phyloP scores from a whole-genome alignment of 2,797 vertebrate genomes.

The Florisuga fusca region DNA sequence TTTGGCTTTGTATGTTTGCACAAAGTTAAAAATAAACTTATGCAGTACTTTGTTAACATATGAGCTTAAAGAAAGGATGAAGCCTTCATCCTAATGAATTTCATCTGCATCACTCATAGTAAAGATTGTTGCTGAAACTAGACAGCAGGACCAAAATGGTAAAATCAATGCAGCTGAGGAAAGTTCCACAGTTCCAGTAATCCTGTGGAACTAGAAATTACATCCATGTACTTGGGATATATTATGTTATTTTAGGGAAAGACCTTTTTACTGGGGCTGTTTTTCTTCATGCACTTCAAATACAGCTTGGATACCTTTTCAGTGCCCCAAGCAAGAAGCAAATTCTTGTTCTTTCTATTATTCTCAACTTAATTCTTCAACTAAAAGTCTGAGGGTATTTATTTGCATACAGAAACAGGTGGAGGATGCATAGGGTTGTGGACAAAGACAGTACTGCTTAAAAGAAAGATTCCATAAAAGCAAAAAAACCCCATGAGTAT shows the following conservation, averaged over 20 bases:
- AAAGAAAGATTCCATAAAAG: neutral
- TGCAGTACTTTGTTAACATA: neutral
- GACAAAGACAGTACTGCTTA: neutral
- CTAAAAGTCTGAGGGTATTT: neutral
- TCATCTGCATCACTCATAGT: neutral
- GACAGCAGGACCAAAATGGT: neutral
- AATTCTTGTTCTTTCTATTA: neutral
- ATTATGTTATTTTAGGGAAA: neutral
- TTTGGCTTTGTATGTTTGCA: neutral
- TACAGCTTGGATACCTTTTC: neutral
- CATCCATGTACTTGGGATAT: neutral
- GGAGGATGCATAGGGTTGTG: neutral
- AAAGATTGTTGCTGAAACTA: neutral
- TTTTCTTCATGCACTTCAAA: neutral
- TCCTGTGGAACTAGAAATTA: neutral
- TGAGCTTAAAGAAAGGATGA: neutral
- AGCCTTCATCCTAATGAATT: neutral
- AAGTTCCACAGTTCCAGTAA: neutral
- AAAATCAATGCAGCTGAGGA: neutral
- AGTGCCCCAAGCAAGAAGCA: neutral
- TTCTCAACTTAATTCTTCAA: neutral
- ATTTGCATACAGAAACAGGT: neutral
- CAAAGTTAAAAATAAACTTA: neutral
- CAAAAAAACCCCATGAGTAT: conserved; percentile 18
- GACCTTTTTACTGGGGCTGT: neutral